Conservation (phyloP, 2,113 vertebrate genomes). For the Choloepus hoffmanni region DNA sequence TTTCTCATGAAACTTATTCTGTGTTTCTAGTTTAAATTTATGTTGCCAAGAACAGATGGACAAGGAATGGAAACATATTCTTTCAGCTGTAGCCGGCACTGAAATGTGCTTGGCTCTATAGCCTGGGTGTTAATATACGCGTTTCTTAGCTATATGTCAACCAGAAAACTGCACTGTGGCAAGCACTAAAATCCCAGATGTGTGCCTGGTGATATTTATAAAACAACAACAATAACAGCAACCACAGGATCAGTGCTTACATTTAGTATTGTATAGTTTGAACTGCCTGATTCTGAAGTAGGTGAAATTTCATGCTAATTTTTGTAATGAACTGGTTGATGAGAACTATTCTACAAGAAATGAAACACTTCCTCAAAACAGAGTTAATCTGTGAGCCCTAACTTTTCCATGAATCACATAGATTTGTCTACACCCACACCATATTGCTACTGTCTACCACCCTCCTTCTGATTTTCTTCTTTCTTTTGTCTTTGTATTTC, state of each 20-base stretch:
- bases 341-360: constrained; percentile 47
- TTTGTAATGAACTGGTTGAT: constrained; percentile 74
- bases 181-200: constrained; percentile 70
- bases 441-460: constrained; percentile 76
- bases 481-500: constrained; percentile 78
- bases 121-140: constrained; percentile 76
- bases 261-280: constrained; percentile 62
- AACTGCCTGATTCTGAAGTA: constrained; percentile 62
- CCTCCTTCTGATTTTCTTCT: constrained; percentile 72
- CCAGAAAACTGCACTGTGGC: constrained; percentile 62
- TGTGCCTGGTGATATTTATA: constrained; percentile 62
- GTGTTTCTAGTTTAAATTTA: constrained; percentile 77
- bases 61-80: constrained; percentile 83
- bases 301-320: constrained; percentile 75
- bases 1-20: constrained; percentile 76
- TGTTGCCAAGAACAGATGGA: constrained; percentile 83
- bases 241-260: not conserved
- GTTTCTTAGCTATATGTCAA: constrained; percentile 79
- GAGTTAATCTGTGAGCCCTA: constrained; percentile 73
- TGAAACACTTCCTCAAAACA: constrained; percentile 67
- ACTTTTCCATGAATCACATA: constrained; percentile 77
- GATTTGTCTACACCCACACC: constrained; percentile 77
- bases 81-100: constrained; percentile 79
- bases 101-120: constrained; percentile 81
- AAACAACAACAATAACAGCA: not conserved